Base-by-base conservation (phyloP, 2,113 vertebrate genomes). In the Nipponia nippon region DNA sequence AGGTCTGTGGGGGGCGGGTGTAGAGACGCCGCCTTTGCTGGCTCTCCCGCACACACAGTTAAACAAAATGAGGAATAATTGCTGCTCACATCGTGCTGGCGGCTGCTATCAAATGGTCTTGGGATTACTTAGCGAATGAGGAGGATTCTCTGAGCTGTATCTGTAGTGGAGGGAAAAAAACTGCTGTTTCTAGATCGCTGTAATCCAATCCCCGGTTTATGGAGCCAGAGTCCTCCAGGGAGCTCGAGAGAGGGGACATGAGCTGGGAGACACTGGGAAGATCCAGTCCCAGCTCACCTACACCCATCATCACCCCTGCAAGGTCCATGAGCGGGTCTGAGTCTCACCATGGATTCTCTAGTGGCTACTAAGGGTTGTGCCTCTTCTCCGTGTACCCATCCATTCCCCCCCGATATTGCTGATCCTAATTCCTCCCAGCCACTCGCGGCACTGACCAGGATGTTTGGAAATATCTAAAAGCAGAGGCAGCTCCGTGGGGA, bases 21-120 rank as follows among this genome's bases (percentile, higher is more conserved):
- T 0, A 8, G 34, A 49, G 73, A 9, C 0, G 1, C 40, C 0
- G 1, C 49, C 34, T 27, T 13, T 55, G 36, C 72, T 0, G 9
- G 13, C 22, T 61, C 44, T 59, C 46, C 53, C 0, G 2, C 67
- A 14, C 27, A 20, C 49, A 7, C 5, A 0, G 34, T 38, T 61
- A n/a, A 26, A 55, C 5, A 21, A 75, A 65, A 71, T 0, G 27
- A 80, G 67, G 80, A 29, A 5, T 46, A 46, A 56, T 38, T 17
- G 11, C 32, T 2, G 32, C 59, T 89, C 53, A 5, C 2, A 0
- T 20, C 1, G 5, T 63, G 61, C 76, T 65, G 40, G 40, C 0
- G 9, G 63, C 62, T 22, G 46, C 42, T 73, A 2, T n/a, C 5
- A 1, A 66, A 7, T 8, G 59, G 67, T 3, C 56, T n/a, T 30